Conservation (phyloP, 2,113 vertebrate genomes). For the Myocastor coypus region DNA sequence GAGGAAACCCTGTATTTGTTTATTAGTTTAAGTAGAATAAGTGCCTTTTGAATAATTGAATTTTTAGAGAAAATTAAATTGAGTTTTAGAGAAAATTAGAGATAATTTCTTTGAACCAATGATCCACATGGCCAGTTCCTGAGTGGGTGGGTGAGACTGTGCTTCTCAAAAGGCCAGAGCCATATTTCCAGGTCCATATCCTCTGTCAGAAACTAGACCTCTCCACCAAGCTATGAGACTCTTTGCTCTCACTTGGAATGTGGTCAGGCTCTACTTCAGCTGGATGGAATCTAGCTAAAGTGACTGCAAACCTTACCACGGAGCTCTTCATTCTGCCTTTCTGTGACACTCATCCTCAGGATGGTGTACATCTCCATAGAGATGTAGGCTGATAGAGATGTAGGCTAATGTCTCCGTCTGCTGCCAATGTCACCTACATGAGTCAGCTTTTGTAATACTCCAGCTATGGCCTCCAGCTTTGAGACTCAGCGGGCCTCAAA, state of each 20-base stretch:
- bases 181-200: not conserved
- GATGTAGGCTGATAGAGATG: no score
- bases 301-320: not conserved
- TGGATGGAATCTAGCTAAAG: not conserved
- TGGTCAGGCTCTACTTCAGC: no score
- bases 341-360: no score
- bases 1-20: not conserved
- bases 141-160: not conserved
- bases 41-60: not conserved
- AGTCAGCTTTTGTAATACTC: not conserved
- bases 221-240: not conserved
- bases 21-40: not conserved
- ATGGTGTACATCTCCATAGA: not conserved
- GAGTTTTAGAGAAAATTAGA: no score
- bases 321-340: not conserved
- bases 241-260: not conserved
- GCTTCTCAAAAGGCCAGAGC: not conserved
- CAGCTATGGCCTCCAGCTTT: not conserved
- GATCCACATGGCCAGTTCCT: not conserved
- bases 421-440: not conserved
- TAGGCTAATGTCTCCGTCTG: not conserved
- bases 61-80: constrained; percentile 42
- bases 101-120: not conserved
- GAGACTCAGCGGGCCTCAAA: not conserved
- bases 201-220: not conserved